Evolutionary conservation across 2,113 vertebrate genomes (phyloP).

Genomic region (Typhlomys cinereus): DNA sequence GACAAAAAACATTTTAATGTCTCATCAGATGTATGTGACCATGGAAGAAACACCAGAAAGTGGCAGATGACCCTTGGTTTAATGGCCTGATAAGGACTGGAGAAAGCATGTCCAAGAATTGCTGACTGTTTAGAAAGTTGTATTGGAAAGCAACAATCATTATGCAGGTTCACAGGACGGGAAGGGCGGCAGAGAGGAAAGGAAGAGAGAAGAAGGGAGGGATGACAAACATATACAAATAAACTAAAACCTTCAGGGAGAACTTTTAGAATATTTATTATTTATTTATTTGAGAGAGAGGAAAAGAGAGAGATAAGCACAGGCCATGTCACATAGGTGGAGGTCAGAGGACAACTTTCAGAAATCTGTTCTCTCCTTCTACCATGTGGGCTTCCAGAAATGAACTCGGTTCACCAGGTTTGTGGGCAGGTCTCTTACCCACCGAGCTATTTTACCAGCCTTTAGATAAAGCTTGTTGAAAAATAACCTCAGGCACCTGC

Average conservation of each 20-base stretch:
- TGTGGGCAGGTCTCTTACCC: too few relatives aligned
- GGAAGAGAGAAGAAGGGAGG: neutral
- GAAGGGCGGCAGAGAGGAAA: neutral
- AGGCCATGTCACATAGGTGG: too few relatives aligned
- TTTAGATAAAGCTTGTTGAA: too few relatives aligned
- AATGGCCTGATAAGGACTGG: neutral
- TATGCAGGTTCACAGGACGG: constrained; percentile 25
- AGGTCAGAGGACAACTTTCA: too few relatives aligned
- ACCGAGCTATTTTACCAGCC: too few relatives aligned
- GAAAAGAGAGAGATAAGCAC: too few relatives aligned
- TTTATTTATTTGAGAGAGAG: constrained; percentile 7
- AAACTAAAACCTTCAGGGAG: neutral
- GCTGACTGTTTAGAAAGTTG: constrained; percentile 39
- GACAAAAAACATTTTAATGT: constrained; percentile 50
- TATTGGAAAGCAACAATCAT: constrained; percentile 47
- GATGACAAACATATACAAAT: too few relatives aligned
- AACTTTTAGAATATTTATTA: neutral
- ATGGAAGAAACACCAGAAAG: neutral
- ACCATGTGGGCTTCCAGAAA: too few relatives aligned
- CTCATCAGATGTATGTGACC: constrained; percentile 30
- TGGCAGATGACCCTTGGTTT: constrained; percentile 8
- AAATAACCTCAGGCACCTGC: too few relatives aligned
- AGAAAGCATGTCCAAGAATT: constrained; percentile 20
- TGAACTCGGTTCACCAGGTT: too few relatives aligned
- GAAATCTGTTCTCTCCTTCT: too few relatives aligned